These are phyloP conservation scores for Subacronicta megacephala DNA, from an alignment of 2,888 invertebrate species.

Conservation along the genomic window DNA sequence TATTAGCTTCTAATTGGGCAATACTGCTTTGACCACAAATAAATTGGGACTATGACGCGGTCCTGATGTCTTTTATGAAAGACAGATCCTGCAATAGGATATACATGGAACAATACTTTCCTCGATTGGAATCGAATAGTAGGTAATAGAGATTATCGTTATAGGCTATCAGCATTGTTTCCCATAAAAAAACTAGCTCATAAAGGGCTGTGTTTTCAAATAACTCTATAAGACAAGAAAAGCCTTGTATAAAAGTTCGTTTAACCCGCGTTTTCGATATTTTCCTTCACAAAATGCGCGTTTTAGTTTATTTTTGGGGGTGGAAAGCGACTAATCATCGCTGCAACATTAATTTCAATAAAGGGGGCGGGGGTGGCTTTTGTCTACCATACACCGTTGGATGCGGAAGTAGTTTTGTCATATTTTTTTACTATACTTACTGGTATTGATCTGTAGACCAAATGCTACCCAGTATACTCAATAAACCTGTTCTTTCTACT, in stretches of 20 bases:
- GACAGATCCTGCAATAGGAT: too few relatives aligned
- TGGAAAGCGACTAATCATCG: slow-evolving; percentile 66
- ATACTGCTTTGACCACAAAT: too few relatives aligned
- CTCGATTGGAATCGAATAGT: too few relatives aligned
- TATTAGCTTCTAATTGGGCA: too few relatives aligned
- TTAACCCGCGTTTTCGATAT: slow-evolving; percentile 11
- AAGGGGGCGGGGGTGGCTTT: slow-evolving; percentile 59
- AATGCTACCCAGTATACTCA: too few relatives aligned
- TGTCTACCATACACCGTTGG: slow-evolving; percentile 43
- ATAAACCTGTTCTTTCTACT: too few relatives aligned
- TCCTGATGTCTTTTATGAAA: too few relatives aligned
- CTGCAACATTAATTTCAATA: slow-evolving; percentile 72
- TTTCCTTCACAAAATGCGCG: slow-evolving; percentile 37
- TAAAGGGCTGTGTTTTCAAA: not conserved
- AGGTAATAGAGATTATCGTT: too few relatives aligned
- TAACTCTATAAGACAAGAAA: not conserved
- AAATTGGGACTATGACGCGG: too few relatives aligned
- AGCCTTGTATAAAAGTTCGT: slow-evolving; percentile 2
- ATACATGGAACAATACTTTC: too few relatives aligned
- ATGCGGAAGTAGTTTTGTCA: slow-evolving; percentile 47
- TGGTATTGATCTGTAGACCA: slow-evolving; percentile 11
- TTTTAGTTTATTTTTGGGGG: slow-evolving; percentile 48
- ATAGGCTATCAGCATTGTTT: too few relatives aligned
- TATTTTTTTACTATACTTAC: slow-evolving; percentile 23
- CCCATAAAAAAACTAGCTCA: not conserved